Conservation (phyloP, 1,140 invertebrate genomes). For the Eupristina koningsbergeri region DNA sequence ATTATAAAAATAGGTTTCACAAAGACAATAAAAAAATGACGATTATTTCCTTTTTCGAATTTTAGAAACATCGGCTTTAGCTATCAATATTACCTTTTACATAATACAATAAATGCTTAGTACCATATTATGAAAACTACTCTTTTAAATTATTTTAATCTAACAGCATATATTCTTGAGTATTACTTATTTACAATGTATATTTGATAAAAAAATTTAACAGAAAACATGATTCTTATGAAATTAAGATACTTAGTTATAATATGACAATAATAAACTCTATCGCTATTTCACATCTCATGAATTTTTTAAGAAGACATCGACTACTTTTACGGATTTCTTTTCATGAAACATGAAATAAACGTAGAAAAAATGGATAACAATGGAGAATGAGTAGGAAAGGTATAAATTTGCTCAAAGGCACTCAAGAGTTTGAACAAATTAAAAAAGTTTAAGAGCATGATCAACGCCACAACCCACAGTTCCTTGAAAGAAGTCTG, state of each 20-base stretch:
- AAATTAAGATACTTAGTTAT: background rate
- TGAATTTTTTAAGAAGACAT: background rate
- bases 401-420: background rate
- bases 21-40: too few relatives aligned
- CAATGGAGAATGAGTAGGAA: background rate
- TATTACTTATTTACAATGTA: background rate
- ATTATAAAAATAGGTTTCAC: too few relatives aligned
- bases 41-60: too few relatives aligned
- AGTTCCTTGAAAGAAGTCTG: slow-evolving; percentile 76
- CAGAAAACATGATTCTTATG: background rate
- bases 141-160: background rate
- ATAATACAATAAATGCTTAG: background rate
- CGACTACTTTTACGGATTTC: background rate
- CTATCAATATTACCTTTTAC: background rate
- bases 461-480: slow-evolving; percentile 77
- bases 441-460: slow-evolving; percentile 62
- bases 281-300: background rate
- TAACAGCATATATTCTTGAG: background rate
- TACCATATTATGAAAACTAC: background rate
- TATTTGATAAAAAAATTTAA: background rate
- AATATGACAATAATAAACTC: background rate
- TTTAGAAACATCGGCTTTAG: too few relatives aligned
- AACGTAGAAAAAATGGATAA: background rate
- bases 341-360: background rate
- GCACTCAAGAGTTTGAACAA: background rate